Evolutionary conservation across 2,113 vertebrate species (phyloP), one percentile per base, ranked within the genome.

Genomic region (Cranoglanis bouderius): DNA sequence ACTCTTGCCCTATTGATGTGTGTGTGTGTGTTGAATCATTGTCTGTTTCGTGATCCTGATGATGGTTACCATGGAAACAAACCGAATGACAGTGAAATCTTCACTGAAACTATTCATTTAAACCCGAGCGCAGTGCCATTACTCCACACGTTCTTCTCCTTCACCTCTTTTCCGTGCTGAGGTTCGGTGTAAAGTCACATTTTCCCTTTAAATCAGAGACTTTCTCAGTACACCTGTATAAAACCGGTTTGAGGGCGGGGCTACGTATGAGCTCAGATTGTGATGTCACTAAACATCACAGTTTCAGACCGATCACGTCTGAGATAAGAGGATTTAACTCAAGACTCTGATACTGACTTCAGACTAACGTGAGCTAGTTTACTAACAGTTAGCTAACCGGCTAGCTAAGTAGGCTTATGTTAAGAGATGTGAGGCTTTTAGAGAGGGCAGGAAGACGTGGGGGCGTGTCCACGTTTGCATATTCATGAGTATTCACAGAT

Each of bases 61-160:
- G 84, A 83, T 89, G 87, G 95, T 96, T 95, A 91, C 96, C 93
- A 96, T 96, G 89, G 96, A 92, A 95, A 96, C 96, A 38, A 72
- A 85, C 32, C 40, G 29, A 14, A 32, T 40, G 21, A 61, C n/a
- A 4, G 0, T 59, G 12, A 10, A 61, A 5, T 46, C 57, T 80
- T 26, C 29, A 51, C 57, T 32, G 57, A 57, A 82, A 12, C 32
- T 35, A 5, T 13, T 51, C 1, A 2, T 78, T 55, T 32, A 24
- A 82, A 38, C n/a, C 19, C 9, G 4, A 38, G 12, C 9, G 8
- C 53, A 21, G 8, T 14, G 72, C 49, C 21, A 49, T 53, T 35
- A 2, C 51, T 55, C 78, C 29, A 8, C 70, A 74, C 1, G 2
- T 18, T 74, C 38, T 13, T 77, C 40, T 78, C 75, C 40, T 51